A percentile compares a stretch with the other conserved stretches of the same genome.
Evolutionary conservation across 2,113 vertebrate species (phyloP).

Genomic region (Ranitomeya imitator): DNA sequence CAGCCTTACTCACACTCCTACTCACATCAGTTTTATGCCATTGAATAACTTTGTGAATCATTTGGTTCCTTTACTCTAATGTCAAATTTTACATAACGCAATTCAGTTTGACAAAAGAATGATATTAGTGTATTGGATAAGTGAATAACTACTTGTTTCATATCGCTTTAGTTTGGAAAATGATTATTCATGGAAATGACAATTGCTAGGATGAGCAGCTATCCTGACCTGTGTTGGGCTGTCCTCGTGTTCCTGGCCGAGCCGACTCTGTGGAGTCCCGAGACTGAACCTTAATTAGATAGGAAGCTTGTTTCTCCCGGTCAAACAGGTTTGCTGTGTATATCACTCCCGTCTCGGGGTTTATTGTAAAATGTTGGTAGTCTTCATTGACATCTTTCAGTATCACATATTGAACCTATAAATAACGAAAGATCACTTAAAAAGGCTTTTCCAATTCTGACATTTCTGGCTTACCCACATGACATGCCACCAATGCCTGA

Average conservation of each 20-base stretch:
- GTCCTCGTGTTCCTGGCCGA: slow-evolving; percentile 78
- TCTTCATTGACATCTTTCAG: slow-evolving; percentile 82
- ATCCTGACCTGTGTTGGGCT: slow-evolving; percentile 82
- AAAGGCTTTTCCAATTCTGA: too few relatives aligned
- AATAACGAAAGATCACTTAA: slow-evolving; percentile 7
- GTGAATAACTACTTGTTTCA: too few relatives aligned
- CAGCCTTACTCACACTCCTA: too few relatives aligned
- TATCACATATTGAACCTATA: slow-evolving; percentile 79
- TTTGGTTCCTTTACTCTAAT: too few relatives aligned
- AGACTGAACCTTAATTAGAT: slow-evolving; percentile 86
- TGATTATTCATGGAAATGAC: neutral
- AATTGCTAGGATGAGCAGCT: neutral
- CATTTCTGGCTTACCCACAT: too few relatives aligned
- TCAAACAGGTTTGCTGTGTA: slow-evolving; percentile 79
- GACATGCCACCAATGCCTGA: too few relatives aligned
- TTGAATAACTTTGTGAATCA: too few relatives aligned
- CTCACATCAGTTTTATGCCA: too few relatives aligned
- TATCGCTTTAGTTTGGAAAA: too few relatives aligned
- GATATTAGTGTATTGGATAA: too few relatives aligned
- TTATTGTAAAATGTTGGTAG: slow-evolving; percentile 81
- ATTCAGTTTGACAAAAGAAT: too few relatives aligned
- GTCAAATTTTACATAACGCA: too few relatives aligned
- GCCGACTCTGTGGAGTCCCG: slow-evolving; percentile 84
- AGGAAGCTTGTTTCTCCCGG: slow-evolving; percentile 85
- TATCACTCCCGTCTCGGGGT: slow-evolving; percentile 75